Base-by-base conservation (phyloP, 2,888 invertebrate species). In the Oxyteleia sp. region DNA sequence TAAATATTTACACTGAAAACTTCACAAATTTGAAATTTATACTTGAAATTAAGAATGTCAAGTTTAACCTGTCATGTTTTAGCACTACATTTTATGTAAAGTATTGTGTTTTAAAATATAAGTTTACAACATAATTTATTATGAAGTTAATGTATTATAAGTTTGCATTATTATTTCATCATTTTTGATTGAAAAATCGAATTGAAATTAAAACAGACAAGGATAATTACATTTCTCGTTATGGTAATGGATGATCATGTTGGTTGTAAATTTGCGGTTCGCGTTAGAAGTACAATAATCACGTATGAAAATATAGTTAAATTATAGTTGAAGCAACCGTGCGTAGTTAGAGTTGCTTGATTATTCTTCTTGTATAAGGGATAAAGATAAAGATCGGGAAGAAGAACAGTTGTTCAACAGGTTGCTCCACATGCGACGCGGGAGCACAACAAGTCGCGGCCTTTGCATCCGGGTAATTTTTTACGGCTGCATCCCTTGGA, bases 381-480 rank as follows among this genome's bases (percentile, higher is more conserved):
- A 35, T 11, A 35, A 35, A 35, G 35, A 35, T 35, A 35, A 35
- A 35, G 35, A 35, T 35, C 43, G 41, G 41, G 23, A 61, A 45
- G 63, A 74, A 74, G 72, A 63, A 74, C 72, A 72, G 72, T 72
- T 72, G 72, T 61, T 72, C 61, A 72, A 71, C 71, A 71, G 59
- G 71, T 59, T 71, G 59, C 49, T 59, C 57, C 57, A 69, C 66
- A 53, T 68, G 69, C 13, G 45, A 49, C 59, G 43, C 11, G 7
- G 15, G 41, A 15, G 29, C 11, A 35, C 35, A 35, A 35, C 35
- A 35, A 35, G n/a, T 35, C 35, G n/a, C 26, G 53, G 18, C 41
- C 15, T 32, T 47, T 47, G 47, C 63, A 64, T 64, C 63, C 20
- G 47, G 23, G 3, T n/a, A 18, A 32, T 63, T 13, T 23, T 13